Evolutionary conservation across 2,888 invertebrate species (phyloP), one percentile per base, ranked within the genome.

Genomic region (Calameuta filiformis): DNA sequence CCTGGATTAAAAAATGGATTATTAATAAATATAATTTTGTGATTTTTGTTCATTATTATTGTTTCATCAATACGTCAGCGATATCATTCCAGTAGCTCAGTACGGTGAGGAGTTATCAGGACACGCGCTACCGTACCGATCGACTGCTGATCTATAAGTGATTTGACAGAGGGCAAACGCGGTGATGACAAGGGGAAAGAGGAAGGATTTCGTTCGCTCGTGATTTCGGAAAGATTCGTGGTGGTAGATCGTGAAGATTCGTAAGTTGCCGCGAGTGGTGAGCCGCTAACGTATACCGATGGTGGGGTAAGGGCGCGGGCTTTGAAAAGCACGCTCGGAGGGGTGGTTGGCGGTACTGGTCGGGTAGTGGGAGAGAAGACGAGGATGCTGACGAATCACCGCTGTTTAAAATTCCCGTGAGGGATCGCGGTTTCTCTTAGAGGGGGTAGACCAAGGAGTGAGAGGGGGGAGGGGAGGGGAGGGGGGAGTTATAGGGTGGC

Each of bases 391-490:
- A 87, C 85, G 87, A 88, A 88, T 88, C 85, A 83, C 81, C 83
- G 84, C 83, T 87, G 88, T 87, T 88, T 88, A 86, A 88, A 89
- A 88, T 89, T 88, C 88, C 88, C 87, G 83, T 85, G 87, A 87
- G 89, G 84, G 84, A 87, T 84, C 81, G 82, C 84, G 83, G 84
- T 86, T 85, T 85, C 82, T 84, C 85, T 34, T 37, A 40, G 75
- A 73, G 75, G 73, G 77, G 69, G 34, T 15, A 74, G 11, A 69
- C 23, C 15, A 34, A 31, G 35, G 4, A 76, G 30, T 30, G 75
- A 30, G 73, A 35, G 35, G 4, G 73, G 56, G 69, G 73, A 15
- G 68, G 40, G 69, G 73, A 15, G 68, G 40, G 31, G 31, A 31
- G 31, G 31, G 31, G 68, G 35, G 78, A 56, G 40, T 56, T 2